Evolutionary conservation across 2,113 vertebrate genomes (phyloP).

Genomic region (Oplegnathus fasciatus): DNA sequence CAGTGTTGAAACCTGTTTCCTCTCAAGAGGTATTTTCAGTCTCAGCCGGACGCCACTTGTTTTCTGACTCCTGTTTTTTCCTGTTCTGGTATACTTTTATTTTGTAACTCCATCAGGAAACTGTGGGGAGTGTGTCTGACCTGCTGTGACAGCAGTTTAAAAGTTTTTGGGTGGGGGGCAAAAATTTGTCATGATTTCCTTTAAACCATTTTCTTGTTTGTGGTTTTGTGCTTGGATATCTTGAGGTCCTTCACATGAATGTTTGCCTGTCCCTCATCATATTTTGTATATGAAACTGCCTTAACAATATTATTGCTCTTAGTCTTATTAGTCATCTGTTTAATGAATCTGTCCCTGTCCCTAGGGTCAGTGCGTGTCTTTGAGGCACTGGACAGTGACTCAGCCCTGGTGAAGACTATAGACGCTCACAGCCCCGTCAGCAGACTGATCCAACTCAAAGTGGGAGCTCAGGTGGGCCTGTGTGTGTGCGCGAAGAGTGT

Average conservation of each 20-base stretch:
- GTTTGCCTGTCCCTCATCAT: too few species aligned
- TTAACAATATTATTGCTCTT: background rate
- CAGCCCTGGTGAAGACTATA: conserved; percentile 85
- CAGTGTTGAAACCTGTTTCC: background rate
- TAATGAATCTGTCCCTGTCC: background rate
- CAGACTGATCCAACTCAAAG: conserved; percentile 90
- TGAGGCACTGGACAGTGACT: conserved; percentile 94
- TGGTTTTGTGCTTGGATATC: too few species aligned
- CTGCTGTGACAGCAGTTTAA: background rate
- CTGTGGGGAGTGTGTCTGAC: background rate
- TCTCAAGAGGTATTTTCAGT: background rate
- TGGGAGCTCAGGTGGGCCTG: conserved; percentile 90
- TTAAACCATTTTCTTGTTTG: too few species aligned
- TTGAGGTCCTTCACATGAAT: too few species aligned
- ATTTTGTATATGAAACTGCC: too few species aligned
- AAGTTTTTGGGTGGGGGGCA: too few species aligned
- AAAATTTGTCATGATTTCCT: too few species aligned
- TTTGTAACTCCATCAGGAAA: background rate
- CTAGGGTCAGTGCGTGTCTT: conserved; percentile 86
- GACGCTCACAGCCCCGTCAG: conserved; percentile 92
- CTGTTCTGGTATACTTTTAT: background rate
- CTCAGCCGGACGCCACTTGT: background rate
- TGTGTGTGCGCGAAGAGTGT: too few species aligned
- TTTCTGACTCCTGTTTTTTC: conserved; percentile 2
- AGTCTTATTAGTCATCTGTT: background rate